Conservation (phyloP, 2,888 invertebrate genomes). For the Nycteola revayana region DNA sequence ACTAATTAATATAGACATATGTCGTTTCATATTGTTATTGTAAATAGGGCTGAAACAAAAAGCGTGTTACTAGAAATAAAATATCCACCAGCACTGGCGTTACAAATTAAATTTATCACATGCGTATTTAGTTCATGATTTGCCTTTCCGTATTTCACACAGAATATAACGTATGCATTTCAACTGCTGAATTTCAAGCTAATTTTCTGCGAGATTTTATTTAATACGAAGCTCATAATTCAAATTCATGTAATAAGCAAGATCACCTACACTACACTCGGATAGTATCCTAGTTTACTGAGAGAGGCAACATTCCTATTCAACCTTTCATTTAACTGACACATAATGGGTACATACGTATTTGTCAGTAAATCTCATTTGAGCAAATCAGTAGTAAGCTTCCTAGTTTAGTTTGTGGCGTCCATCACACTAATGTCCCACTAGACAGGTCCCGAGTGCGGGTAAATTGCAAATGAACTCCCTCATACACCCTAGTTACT, state of each 20-base stretch:
- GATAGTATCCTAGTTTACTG: too few species aligned
- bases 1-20: conserved; percentile 24
- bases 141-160: background rate
- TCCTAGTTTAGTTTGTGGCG: conserved; percentile 28
- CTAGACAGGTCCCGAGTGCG: conserved; percentile 31
- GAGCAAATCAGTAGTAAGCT: conserved; percentile 43
- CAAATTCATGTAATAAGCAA: too few species aligned
- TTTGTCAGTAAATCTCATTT: conserved; percentile 51
- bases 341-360: conserved; percentile 12
- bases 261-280: too few species aligned
- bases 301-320: too few species aligned
- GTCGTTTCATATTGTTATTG: conserved; percentile 21
- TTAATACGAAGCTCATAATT: too few species aligned
- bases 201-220: too few species aligned
- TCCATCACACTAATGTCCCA: conserved; percentile 38
- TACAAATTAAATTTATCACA: background rate
- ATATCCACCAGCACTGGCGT: too few species aligned
- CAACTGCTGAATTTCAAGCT: background rate
- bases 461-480: conserved; percentile 45
- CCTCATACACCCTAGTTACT: conserved; percentile 32
- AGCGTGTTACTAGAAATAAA: too few species aligned
- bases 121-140: conserved; percentile 1
- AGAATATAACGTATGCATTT: background rate
- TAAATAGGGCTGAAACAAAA: too few species aligned
- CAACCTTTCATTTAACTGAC: too few species aligned